Evolutionary conservation across 2,797 vertebrate species (phyloP), one percentile per base, ranked within the genome.

Genomic region (Danio aesculapii): DNA sequence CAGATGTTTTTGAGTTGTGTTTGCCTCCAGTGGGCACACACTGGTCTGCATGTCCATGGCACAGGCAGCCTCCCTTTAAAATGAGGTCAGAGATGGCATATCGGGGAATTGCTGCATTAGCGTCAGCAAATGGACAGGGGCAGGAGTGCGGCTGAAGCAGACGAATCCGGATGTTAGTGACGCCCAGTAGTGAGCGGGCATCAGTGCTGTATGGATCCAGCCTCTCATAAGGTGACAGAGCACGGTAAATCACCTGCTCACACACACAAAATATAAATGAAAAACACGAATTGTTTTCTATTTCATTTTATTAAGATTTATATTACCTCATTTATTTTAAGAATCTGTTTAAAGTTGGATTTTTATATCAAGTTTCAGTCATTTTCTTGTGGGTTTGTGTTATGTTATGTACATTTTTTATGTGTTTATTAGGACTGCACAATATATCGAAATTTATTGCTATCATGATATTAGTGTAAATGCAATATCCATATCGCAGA

Each of bases 31-130:
- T 92, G 0, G 96, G 95, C 3, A 95, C 58, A 30, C 98, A 99
- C 69, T 96, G 96, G 87, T 98, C 97, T 0, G 98, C 96, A 0
- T 99, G 98, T 76, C 98, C 98, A 0, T 98, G 97, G 84, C 98
- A 99, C 92, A 98, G 96, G 90, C 98, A 99, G 92, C 97, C 98
- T 84, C 98, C 98, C 89, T 97, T 99, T 85, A 97, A 95, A 0
- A 99, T 98, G 89, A 99, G 95, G 91, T 99, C 97, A 0, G 98
- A 98, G 91, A 99, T 82, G 21, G 97, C 97, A 0, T 97, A 99
- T 91, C 97, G 96, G 14, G 74, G 73, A 49, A 75, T 75, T 2
- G 43, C 70, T 0, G 66, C 4, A 0, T 79, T 87, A 62, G 84
- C 16, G 0, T 84, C 68, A 14, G 86, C 66, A 85, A 88, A 41